Percentiles rank a stretch among this genome's conserved stretches.
Evolutionary conservation across 1,140 invertebrate genomes (phyloP).

Genomic region (Saccostrea echinata): DNA sequence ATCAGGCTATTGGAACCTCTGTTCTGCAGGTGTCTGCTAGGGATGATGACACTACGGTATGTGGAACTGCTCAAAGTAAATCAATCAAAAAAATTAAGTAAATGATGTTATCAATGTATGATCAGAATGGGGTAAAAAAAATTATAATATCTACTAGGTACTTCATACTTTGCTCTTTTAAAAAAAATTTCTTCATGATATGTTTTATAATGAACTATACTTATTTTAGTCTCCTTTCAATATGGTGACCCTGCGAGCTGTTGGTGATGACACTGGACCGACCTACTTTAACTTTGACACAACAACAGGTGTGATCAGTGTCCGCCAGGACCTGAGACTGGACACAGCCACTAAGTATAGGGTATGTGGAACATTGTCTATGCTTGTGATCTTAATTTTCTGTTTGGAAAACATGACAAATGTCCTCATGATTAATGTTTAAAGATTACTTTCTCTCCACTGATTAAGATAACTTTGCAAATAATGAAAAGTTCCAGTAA

Average conservation of each 20-base stretch:
- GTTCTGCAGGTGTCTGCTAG: constrained; percentile 56
- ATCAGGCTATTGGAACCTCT: constrained; percentile 14
- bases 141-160: too few relatives aligned
- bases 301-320: constrained; percentile 19
- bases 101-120: too few relatives aligned
- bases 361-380: constrained; percentile 43
- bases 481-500: too few relatives aligned
- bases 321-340: constrained; percentile 34
- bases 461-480: too few relatives aligned
- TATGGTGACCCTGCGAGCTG: constrained; percentile 53
- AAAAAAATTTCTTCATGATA: neutral
- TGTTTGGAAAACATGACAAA: too few relatives aligned
- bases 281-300: constrained; percentile 55
- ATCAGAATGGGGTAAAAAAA: too few relatives aligned
- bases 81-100: neutral
- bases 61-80: neutral
- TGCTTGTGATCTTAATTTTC: too few relatives aligned
- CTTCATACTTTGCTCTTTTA: neutral
- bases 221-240: constrained; percentile 60
- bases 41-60: constrained; percentile 66
- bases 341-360: constrained; percentile 50
- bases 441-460: too few relatives aligned
- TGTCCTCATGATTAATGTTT: too few relatives aligned
- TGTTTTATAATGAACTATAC: neutral
- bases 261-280: constrained; percentile 66